Evolutionary conservation across 92 coral and sea anemone genomes (phyloP).

Genomic region (Bergia sp.): DNA sequence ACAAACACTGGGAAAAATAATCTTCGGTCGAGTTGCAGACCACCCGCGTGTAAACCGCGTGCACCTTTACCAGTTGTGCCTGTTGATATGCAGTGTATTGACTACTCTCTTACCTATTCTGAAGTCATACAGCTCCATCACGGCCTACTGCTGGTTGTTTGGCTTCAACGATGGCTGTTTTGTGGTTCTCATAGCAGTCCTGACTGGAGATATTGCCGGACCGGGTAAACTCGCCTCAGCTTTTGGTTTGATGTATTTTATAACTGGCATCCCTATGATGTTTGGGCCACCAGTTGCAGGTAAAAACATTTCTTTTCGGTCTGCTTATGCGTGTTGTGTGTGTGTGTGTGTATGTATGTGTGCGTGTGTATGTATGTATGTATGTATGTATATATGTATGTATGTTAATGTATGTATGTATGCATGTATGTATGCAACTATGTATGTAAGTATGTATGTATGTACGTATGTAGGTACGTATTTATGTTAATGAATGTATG

Average conservation of each 20-base stretch:
- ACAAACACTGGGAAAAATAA: constrained; percentile 76
- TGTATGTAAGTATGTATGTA: background rate
- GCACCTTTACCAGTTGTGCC: constrained; percentile 67
- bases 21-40: constrained; percentile 80
- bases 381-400: background rate
- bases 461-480: background rate
- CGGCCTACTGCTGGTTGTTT: constrained; percentile 72
- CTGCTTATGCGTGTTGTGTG: background rate
- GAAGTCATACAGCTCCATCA: constrained; percentile 55
- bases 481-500: too few relatives aligned
- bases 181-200: constrained; percentile 74
- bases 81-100: constrained; percentile 70
- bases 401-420: background rate
- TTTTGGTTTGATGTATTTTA: constrained; percentile 72
- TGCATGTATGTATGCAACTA: background rate
- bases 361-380: background rate
- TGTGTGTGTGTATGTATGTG: background rate
- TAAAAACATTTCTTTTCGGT: constrained; percentile 14
- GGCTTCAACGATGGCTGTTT: constrained; percentile 87
- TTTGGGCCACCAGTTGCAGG: constrained; percentile 86
- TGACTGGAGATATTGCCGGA: constrained; percentile 78
- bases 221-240: constrained; percentile 70
- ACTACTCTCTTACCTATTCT: constrained; percentile 76
- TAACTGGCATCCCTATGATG: constrained; percentile 81
- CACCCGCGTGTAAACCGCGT: constrained; percentile 81